Evolutionary conservation across 2,888 invertebrate species (phyloP), one percentile per base, ranked within the genome.

Genomic region (Lysandra bellargus): DNA sequence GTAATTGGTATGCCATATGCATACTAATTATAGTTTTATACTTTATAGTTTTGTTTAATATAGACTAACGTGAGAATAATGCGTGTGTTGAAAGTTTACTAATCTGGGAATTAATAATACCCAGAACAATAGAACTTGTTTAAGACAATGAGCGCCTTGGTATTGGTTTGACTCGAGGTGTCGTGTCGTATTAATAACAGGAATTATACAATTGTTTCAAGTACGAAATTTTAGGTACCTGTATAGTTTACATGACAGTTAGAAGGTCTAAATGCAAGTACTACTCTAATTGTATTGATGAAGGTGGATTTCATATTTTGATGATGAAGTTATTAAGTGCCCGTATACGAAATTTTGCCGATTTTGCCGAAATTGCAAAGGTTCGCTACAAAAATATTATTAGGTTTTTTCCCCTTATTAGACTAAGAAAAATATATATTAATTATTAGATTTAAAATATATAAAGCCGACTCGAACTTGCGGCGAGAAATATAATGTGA

Each of bases 11-110:
- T 69, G 33, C 69, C 69, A 37, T 69, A 69, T 69, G 33, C 69
- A 14, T 33, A 37, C 4, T 69, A 69, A 69, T 69, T 69, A 69
- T 33, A 69, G 14, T 69, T 69, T 64, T 37, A 37, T 69, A 37
- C 33, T 64, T 23, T 69, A 37, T 69, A 37, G 69, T 64, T 23
- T n/a, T 12, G 30, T 64, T 30, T 33, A 73, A 82, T 83, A 81
- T 83, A 81, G 81, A 82, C 80, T 84, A 81, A 84, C 85, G 85
- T 86, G 84, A 86, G 83, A 86, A 76, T 57, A 23, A 83, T 85
- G 84, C 83, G 81, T 80, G 85, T 85, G 86, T 88, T 84, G 91
- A 91, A 90, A 91, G 90, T 91, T 89, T 87, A 88, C 86, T 86
- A 89, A 90, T 88, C 88, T 88, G 87, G 84, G 88, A 89, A 89